Base-by-base conservation (phyloP, 2,797 vertebrate genomes). In the Malacoctenus gilli region DNA sequence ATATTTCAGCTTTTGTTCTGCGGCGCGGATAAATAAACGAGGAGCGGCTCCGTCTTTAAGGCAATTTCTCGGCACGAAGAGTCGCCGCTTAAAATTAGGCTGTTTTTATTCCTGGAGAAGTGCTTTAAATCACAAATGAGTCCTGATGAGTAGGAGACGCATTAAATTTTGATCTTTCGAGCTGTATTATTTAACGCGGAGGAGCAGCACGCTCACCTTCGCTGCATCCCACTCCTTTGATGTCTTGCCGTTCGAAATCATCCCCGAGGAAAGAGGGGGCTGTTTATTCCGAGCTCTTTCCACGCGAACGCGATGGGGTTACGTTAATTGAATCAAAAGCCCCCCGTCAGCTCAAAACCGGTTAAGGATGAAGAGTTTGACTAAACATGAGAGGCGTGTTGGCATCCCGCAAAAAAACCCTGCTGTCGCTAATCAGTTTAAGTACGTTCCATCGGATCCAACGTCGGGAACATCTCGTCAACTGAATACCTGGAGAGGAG, bases 71-170 rank as follows among this genome's bases (percentile, higher is more conserved):
- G n/a, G n/a, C n/a, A n/a, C n/a, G n/a, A n/a, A 25, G 48, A 52
- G 58, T 59, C 62, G 31, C 40, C 20, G 19, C 61, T 68, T 68
- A 40, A 65, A 72, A 77, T 75, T 18, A 71, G 58, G 54, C 55
- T 58, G 40, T 60, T 77, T 80, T 77, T 64, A 54, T 58, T 73
- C 46, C 55, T 50, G 18, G 38, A 69, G 66, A 71, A 75, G 56
- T 65, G 62, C 59, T 66, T 76, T 60, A 74, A 80, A 74, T 80
- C 53, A 68, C 72, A 82, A 82, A 82, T 78, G 64, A 72, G 55
- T 68, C 55, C 59, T 79, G 65, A 72, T 80, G 67, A 83, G 62
- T 55, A 20, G 57, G 23, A 65, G 68, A 73, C 69, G 59, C 72
- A 73, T 80, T 63, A 51, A 58, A 79, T 75, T 66, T 74, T 64